Evolutionary conservation across 2,888 invertebrate species (phyloP).

Genomic region (Dascillus cervinus): DNA sequence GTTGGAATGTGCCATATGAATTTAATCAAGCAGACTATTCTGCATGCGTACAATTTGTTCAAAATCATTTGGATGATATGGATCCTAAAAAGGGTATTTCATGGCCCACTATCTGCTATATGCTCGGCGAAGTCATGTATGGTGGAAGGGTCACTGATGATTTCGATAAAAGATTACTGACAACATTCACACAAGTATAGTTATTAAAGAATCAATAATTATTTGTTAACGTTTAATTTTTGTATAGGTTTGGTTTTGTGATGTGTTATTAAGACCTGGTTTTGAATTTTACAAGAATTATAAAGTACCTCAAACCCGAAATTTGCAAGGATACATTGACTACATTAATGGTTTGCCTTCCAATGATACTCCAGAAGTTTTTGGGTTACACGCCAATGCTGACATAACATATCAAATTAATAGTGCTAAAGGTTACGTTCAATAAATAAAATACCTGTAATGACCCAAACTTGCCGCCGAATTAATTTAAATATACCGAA

Average conservation of each 20-base stretch:
- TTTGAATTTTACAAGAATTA: conserved; percentile 94
- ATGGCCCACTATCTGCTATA: conserved; percentile 95
- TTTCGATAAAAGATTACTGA: conserved; percentile 88
- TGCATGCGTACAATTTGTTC: conserved; percentile 91
- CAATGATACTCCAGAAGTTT: conserved; percentile 89
- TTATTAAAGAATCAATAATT: too few relatives aligned
- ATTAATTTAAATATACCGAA: too few relatives aligned
- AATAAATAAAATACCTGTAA: background rate
- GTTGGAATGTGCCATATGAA: conserved; percentile 96
- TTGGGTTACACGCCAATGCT: conserved; percentile 93
- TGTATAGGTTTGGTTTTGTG: conserved; percentile 81
- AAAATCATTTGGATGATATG: conserved; percentile 94
- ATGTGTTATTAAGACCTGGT: conserved; percentile 73
- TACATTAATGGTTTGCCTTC: conserved; percentile 75
- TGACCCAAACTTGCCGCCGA: too few relatives aligned
- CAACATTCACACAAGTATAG: conserved; percentile 78
- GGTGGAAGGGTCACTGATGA: conserved; percentile 91
- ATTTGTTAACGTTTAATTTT: too few relatives aligned
- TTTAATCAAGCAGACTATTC: conserved; percentile 96
- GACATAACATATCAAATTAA: conserved; percentile 98
- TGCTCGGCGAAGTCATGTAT: conserved; percentile 87
- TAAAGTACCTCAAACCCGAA: conserved; percentile 79
- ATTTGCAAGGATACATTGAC: conserved; percentile 71
- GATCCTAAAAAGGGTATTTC: conserved; percentile 95
- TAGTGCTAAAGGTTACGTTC: conserved; percentile 76